These are phyloP conservation scores for Troides oblongomaculatus DNA, from an alignment of 2,888 invertebrate species.

Conservation along the genomic window DNA sequence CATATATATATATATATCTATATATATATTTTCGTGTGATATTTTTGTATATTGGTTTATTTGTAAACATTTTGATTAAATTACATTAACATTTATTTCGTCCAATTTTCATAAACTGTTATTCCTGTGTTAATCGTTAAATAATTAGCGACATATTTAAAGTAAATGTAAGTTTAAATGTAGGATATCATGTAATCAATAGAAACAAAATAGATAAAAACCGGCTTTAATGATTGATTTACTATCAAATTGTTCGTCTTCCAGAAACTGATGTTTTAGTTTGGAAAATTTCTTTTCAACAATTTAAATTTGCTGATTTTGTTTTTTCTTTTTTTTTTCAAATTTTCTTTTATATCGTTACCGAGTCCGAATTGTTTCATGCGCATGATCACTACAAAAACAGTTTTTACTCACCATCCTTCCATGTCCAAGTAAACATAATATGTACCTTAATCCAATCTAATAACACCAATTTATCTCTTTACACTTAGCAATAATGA, in stretches of 20 bases:
- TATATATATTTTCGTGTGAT: not conserved
- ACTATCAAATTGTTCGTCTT: conserved; percentile 20
- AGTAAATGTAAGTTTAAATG: conserved; percentile 6
- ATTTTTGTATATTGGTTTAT: conserved; percentile 1
- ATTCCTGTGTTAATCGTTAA: conserved; percentile 11
- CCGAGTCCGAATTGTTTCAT: not conserved
- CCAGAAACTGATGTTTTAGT: not conserved
- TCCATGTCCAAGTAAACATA: conserved; percentile 13
- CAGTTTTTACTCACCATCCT: not conserved
- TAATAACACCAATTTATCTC: conserved; percentile 41
- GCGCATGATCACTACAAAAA: not conserved
- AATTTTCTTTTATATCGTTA: not conserved
- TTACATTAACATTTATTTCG: conserved; percentile 4
- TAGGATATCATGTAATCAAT: conserved; percentile 1
- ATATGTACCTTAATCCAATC: conserved; percentile 22
- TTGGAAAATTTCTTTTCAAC: not conserved
- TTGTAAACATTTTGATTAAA: not conserved
- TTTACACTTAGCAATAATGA: conserved; percentile 57
- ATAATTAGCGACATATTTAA: conserved; percentile 1
- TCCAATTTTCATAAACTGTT: conserved; percentile 3
- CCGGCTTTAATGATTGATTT: not conserved
- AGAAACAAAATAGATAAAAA: not conserved
- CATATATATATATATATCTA: not conserved
- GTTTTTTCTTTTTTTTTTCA: not conserved
- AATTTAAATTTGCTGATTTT: not conserved